Base-by-base conservation (phyloP, 1,140 invertebrate genomes). In the Sycophaga agraensis region DNA sequence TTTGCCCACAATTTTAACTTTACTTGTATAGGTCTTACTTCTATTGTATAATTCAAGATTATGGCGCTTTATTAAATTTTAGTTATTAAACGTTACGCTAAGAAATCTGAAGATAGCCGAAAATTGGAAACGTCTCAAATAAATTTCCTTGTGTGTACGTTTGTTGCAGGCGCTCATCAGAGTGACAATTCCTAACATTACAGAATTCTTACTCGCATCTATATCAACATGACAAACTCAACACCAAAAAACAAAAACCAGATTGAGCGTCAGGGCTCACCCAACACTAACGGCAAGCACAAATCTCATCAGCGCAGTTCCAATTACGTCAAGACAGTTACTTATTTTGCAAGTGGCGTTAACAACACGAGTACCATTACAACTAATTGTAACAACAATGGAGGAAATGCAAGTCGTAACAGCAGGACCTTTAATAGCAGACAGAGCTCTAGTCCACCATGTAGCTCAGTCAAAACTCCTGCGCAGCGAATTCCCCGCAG, bases 151-250 rank as follows among this genome's bases (percentile, higher is more conserved):
- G n/a, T n/a, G n/a, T n/a, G 0, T 39, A 9, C 17, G 4, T 34
- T 35, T 26, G 22, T 59, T 59, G 31, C 35, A 59, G 57, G 28
- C 46, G 35, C 9, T 17, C 26, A 8, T 6, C 22, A 2, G 12
- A 42, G 9, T 26, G 12, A 35, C 1, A n/a, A 2, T 35, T 45
- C 34, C 6, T 26, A 50, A n/a, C 14, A 49, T 49, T 28, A 0
- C 14, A n/a, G n/a, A 11, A 45, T 16, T 2, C 2, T 35, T 0
- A 49, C 6, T 22, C 48, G 19, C n/a, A 17, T 40, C 31, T 16
- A 34, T 49, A 35, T 21, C 48, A 59, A 17, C 63, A 80, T 80
- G 78, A 81, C 78, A 63, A 80, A 81, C 63, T 79, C 77, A 35
- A 73, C 73, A 64, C 77, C 78, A 37, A 80, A 80, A 63, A 63